These are phyloP conservation scores for Drosophila gaucha DNA, from an alignment of 2,888 invertebrate species.

Conservation along the genomic window DNA sequence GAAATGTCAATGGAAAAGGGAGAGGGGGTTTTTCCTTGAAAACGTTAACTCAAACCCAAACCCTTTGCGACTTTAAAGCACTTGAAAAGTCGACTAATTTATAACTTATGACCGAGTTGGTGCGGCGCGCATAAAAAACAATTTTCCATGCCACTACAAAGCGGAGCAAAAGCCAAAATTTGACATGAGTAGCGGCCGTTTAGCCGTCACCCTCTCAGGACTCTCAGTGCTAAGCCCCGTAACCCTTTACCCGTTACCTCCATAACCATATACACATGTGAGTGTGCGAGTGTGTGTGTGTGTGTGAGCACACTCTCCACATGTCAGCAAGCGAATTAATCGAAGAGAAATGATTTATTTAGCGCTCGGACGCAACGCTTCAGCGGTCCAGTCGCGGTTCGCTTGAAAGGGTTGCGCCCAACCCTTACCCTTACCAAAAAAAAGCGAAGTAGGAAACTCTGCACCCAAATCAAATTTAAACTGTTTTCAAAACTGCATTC, in stretches of 20 bases:
- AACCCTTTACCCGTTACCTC: slow-evolving; percentile 43
- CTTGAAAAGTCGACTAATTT: slow-evolving; percentile 80
- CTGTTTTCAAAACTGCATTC: slow-evolving; percentile 80
- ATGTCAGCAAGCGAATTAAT: slow-evolving; percentile 85
- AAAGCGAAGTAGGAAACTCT: slow-evolving; percentile 4
- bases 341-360: slow-evolving; percentile 85
- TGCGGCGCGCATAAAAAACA: slow-evolving; percentile 79
- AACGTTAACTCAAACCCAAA: too few relatives aligned
- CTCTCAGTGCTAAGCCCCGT: slow-evolving; percentile 9
- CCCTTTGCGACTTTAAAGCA: slow-evolving; percentile 65
- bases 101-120: slow-evolving; percentile 77
- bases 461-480: slow-evolving; percentile 81
- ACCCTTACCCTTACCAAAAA: slow-evolving; percentile 23
- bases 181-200: slow-evolving; percentile 80
- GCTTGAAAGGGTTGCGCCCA: slow-evolving; percentile 61
- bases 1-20: slow-evolving; percentile 66
- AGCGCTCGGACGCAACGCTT: slow-evolving; percentile 74
- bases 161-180: slow-evolving; percentile 82
- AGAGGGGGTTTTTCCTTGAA: slow-evolving; percentile 11
- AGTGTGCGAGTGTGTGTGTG: slow-evolving; percentile 10
- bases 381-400: slow-evolving; percentile 61
- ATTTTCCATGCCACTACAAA: slow-evolving; percentile 85
- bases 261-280: slow-evolving; percentile 36
- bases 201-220: slow-evolving; percentile 64
- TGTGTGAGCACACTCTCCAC: slow-evolving; percentile 66